Conservation (phyloP, 2,113 vertebrate species). For the Phycodurus eques region DNA sequence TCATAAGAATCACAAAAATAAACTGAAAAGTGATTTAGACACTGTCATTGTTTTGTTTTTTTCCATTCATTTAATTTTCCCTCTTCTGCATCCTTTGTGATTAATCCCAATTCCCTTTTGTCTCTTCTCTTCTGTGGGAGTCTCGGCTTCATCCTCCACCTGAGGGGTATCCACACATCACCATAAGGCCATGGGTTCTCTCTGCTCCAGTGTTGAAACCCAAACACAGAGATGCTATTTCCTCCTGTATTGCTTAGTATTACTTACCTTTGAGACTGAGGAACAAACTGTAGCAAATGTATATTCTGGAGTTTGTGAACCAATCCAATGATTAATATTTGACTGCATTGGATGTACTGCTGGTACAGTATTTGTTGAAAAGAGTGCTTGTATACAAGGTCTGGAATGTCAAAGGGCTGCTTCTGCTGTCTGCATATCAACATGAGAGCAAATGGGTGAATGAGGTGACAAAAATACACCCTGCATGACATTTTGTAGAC, state of each 20-base stretch:
- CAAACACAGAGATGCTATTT: slow-evolving; percentile 13
- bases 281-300: neutral
- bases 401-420: neutral
- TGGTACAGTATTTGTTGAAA: neutral
- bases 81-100: neutral
- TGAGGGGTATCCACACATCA: slow-evolving; percentile 16
- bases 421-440: neutral
- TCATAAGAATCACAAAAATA: neutral
- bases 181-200: slow-evolving; percentile 2
- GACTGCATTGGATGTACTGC: neutral
- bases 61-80: neutral
- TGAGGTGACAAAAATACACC: neutral
- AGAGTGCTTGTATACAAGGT: neutral
- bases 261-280: slow-evolving; percentile 19
- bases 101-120: slow-evolving; percentile 2
- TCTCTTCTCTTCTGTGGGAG: slow-evolving; percentile 11
- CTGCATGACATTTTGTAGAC: neutral
- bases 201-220: slow-evolving; percentile 23
- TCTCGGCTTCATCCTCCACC: slow-evolving; percentile 18
- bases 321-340: neutral
- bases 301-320: neutral
- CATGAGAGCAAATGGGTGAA: neutral
- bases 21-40: neutral
- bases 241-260: slow-evolving; percentile 2
- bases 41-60: neutral